Evolutionary conservation across 2,797 vertebrate species (phyloP).

Genomic region (Aulostomus chinensis): DNA sequence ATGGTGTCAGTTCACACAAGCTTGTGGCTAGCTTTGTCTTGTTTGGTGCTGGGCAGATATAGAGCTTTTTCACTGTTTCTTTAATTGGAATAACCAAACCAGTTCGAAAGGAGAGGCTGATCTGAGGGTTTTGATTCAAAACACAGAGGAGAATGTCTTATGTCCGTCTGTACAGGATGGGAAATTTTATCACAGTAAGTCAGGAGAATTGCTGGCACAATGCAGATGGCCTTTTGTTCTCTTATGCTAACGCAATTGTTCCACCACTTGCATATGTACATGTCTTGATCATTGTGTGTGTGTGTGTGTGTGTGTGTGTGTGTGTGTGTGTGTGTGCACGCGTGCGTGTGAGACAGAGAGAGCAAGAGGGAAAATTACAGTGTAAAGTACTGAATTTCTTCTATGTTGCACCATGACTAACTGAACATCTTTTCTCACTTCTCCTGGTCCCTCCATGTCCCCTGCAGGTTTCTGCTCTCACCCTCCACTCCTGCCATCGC

Average conservation of each 20-base stretch:
- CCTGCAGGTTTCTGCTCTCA: neutral
- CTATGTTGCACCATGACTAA: neutral
- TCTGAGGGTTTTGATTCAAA: neutral
- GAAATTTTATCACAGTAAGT: neutral
- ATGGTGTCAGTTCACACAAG: too few relatives aligned
- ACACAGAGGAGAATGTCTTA: neutral
- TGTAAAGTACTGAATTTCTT: neutral
- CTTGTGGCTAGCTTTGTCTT: too few relatives aligned
- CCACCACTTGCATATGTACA: slow-evolving; percentile 5
- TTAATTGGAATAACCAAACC: too few relatives aligned
- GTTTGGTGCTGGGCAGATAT: too few relatives aligned
- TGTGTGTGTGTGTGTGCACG: neutral
- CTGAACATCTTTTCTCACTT: slow-evolving; percentile 1
- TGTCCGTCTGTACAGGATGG: neutral
- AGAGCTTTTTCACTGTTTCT: too few relatives aligned
- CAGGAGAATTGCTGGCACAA: neutral
- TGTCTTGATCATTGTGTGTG: slow-evolving; percentile 1
- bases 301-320: slow-evolving; percentile 4
- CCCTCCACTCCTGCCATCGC: neutral
- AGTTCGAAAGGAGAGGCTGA: too few relatives aligned
- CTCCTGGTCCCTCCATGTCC: neutral
- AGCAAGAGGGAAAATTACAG: neutral
- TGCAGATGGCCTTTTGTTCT: slow-evolving; percentile 5
- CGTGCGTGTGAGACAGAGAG: neutral
- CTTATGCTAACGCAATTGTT: slow-evolving; percentile 1